Conservation (phyloP, 2,888 invertebrate species). For the Hemicrepidius hirtus region DNA sequence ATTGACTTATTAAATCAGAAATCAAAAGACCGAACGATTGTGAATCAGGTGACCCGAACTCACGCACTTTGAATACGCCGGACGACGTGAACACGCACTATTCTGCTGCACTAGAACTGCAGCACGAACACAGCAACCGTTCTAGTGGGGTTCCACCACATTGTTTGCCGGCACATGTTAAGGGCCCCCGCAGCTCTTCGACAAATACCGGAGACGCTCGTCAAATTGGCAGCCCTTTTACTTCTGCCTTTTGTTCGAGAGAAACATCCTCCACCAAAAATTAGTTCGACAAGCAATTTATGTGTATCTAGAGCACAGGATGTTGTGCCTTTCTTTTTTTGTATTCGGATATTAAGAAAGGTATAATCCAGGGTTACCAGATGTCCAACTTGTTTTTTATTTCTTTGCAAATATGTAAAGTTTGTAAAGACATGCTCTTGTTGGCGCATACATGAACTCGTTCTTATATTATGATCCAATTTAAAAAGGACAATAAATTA, state of each 20-base stretch:
- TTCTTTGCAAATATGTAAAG: too few species aligned
- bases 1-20: neutral
- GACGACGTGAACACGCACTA: slow-evolving; percentile 34
- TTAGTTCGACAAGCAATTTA: slow-evolving; percentile 19
- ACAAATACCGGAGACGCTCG: slow-evolving; percentile 55
- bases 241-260: slow-evolving; percentile 51
- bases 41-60: slow-evolving; percentile 18
- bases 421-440: too few species aligned
- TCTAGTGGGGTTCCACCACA: slow-evolving; percentile 46
- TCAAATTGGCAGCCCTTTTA: slow-evolving; percentile 52
- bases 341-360: slow-evolving; percentile 8
- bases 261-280: slow-evolving; percentile 23
- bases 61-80: slow-evolving; percentile 35
- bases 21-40: neutral
- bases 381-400: neutral
- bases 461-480: too few species aligned
- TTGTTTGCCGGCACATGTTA: slow-evolving; percentile 50
- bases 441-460: too few species aligned
- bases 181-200: slow-evolving; percentile 54
- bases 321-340: slow-evolving; percentile 10
- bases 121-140: slow-evolving; percentile 30
- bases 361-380: neutral
- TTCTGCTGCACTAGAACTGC: slow-evolving; percentile 42
- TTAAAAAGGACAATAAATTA: too few species aligned
- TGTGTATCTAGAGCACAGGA: slow-evolving; percentile 1